These are phyloP conservation scores for Brachirus orientalis DNA, from an alignment of 2,113 vertebrate genomes.

Conservation along the genomic window DNA sequence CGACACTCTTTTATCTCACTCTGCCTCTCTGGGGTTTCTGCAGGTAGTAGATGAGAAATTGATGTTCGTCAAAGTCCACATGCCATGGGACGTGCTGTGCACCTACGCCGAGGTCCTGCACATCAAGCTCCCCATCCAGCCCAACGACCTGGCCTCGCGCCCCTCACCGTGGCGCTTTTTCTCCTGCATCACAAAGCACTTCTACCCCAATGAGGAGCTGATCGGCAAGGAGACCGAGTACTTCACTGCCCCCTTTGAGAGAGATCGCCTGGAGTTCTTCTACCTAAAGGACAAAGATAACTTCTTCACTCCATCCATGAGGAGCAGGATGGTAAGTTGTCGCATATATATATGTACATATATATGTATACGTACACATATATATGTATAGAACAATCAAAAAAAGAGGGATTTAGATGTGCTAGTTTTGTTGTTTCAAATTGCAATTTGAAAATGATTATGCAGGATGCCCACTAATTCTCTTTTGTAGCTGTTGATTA, in stretches of 20 bases:
- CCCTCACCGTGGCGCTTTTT: slow-evolving; percentile 84
- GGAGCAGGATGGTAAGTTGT: slow-evolving; percentile 87
- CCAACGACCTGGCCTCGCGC: slow-evolving; percentile 83
- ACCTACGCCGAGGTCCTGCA: slow-evolving; percentile 91
- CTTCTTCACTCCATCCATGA: slow-evolving; percentile 92
- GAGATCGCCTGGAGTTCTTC: slow-evolving; percentile 84
- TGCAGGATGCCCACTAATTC: too few relatives aligned
- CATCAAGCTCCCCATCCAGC: slow-evolving; percentile 90
- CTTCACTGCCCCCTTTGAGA: slow-evolving; percentile 92
- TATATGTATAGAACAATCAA: too few relatives aligned
- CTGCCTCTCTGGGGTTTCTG: not conserved
- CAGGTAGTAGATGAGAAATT: slow-evolving; percentile 87
- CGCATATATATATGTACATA: too few relatives aligned
- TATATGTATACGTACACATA: too few relatives aligned
- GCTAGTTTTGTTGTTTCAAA: too few relatives aligned
- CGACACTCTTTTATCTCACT: rapidly evolving
- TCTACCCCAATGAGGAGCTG: slow-evolving; percentile 85
- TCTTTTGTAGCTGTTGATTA: too few relatives aligned
- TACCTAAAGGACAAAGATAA: slow-evolving; percentile 83
- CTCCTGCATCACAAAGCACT: slow-evolving; percentile 85
- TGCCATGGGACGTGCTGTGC: slow-evolving; percentile 91
- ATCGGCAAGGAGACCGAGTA: slow-evolving; percentile 88
- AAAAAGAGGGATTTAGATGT: too few relatives aligned
- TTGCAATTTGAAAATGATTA: too few relatives aligned
- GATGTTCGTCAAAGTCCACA: slow-evolving; percentile 90